Conservation (phyloP, 2,113 vertebrate species). For the Rissa tridactyla region DNA sequence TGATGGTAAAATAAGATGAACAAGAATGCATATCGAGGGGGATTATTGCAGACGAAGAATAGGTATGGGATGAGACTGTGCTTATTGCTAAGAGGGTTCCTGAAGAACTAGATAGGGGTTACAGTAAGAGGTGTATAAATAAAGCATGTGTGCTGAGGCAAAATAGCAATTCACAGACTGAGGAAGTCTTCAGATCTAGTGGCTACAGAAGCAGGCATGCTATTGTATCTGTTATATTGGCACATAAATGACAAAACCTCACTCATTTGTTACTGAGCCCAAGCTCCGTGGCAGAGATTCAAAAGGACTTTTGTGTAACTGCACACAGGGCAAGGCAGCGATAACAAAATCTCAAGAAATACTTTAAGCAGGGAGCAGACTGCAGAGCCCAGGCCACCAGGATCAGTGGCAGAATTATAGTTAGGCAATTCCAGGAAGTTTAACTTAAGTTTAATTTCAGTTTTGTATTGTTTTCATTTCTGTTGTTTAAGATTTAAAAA, state of each 20-base stretch:
- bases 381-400: background rate
- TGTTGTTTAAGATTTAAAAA: background rate
- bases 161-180: background rate
- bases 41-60: background rate
- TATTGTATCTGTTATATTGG: background rate
- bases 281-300: background rate
- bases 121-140: background rate
- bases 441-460: background rate
- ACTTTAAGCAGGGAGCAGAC: background rate
- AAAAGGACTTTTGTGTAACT: background rate
- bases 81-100: background rate
- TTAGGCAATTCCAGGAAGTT: background rate
- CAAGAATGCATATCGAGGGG: background rate
- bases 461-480: background rate
- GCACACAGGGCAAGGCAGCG: background rate
- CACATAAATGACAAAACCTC: background rate
- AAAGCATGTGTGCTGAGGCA: background rate
- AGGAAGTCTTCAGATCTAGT: background rate
- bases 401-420: background rate
- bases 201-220: background rate
- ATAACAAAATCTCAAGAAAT: background rate
- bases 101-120: background rate
- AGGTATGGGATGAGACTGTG: background rate
- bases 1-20: background rate
- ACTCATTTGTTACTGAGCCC: background rate